Evolutionary conservation across 2,797 vertebrate genomes (phyloP).

Genomic region (Pangasius larnaudii): DNA sequence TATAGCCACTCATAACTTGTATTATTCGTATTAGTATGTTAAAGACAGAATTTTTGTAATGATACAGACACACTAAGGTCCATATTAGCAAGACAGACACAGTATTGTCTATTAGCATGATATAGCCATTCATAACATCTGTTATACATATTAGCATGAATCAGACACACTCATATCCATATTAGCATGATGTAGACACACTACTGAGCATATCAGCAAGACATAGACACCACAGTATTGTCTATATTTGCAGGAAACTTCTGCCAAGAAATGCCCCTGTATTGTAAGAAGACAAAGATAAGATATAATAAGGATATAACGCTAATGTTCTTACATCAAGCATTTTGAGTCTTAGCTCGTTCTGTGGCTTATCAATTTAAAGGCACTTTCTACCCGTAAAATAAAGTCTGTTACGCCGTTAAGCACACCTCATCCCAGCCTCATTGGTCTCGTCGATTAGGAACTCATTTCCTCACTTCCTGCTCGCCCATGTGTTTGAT

Average conservation of each 20-base stretch:
- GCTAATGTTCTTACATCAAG: neutral
- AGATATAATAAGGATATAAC: neutral
- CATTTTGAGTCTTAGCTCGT: neutral
- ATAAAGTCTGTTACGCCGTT: neutral
- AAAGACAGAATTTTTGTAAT: neutral
- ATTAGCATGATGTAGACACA: neutral
- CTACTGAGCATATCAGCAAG: neutral
- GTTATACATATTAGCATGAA: neutral
- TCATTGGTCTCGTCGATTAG: neutral
- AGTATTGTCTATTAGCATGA: neutral
- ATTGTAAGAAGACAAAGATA: neutral
- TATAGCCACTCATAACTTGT: too few relatives aligned
- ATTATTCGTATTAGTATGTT: neutral
- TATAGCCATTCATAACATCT: neutral
- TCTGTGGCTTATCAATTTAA: constrained; percentile 11
- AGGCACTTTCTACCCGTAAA: neutral
- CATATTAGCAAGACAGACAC: neutral
- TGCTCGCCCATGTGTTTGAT: neutral
- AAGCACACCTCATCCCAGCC: neutral
- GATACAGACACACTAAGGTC: neutral
- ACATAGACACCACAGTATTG: neutral
- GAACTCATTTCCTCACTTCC: constrained; percentile 11
- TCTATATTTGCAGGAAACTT: neutral
- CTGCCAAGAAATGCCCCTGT: neutral
- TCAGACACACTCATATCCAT: neutral